phyloP scores from a whole-genome alignment of 2,797 vertebrate species.

The Sciurus carolinensis region DNA sequence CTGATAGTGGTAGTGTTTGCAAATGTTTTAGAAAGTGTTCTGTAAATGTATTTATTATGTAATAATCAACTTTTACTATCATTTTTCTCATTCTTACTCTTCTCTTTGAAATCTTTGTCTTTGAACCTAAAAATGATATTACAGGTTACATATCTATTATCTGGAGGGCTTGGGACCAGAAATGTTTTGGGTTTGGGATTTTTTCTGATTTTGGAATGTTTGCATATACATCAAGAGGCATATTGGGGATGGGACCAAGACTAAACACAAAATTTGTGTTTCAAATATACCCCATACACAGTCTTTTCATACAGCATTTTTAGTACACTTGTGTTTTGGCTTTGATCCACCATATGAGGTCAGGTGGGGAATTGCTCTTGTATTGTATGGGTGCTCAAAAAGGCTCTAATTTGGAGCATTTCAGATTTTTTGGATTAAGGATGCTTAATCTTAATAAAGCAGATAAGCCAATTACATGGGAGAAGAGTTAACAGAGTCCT shows the following conservation, averaged over 20 bases:
- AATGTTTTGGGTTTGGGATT: background rate
- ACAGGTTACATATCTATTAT: background rate
- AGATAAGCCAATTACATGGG: background rate
- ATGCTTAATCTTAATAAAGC: background rate
- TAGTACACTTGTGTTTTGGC: background rate
- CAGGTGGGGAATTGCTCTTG: background rate
- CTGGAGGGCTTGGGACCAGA: background rate
- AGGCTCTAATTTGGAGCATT: background rate
- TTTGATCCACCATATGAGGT: background rate
- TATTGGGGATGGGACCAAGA: background rate
- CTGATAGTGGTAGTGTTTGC: background rate
- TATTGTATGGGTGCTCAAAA: rapidly evolving
- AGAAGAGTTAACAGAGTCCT: background rate
- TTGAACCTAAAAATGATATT: background rate
- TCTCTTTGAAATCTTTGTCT: background rate
- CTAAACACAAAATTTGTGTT: background rate
- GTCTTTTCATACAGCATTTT: background rate
- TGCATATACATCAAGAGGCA: background rate
- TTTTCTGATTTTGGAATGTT: background rate
- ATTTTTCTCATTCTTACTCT: background rate
- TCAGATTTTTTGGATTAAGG: background rate
- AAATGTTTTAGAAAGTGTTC: background rate
- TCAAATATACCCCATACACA: rapidly evolving
- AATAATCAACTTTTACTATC: background rate
- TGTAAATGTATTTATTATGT: background rate